Evolutionary conservation across 2,888 invertebrate genomes (phyloP).

Genomic region (Ennomos quercinarius): DNA sequence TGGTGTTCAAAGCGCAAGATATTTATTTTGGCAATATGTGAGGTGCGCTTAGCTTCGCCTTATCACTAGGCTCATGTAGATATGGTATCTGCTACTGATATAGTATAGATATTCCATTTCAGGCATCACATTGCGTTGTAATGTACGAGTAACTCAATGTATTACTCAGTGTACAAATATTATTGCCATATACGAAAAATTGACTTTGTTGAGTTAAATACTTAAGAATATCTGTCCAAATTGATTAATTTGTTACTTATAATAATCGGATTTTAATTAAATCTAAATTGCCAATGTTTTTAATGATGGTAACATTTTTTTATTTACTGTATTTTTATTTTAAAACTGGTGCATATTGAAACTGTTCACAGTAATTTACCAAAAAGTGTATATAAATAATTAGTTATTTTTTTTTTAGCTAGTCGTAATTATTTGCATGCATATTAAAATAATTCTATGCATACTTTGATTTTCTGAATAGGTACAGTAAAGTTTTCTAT

Average conservation of each 20-base stretch:
- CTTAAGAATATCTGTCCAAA: conserved; percentile 68
- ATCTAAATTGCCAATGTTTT: conserved; percentile 26
- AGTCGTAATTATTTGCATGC: conserved; percentile 50
- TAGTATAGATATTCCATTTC: conserved; percentile 59
- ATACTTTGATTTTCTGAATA: conserved; percentile 6
- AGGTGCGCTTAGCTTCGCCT: conserved; percentile 55
- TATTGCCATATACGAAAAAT: conserved; percentile 58
- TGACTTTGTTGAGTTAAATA: conserved; percentile 49
- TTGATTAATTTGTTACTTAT: conserved; percentile 26
- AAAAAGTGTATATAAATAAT: conserved; percentile 72
- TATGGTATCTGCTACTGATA: conserved; percentile 70
- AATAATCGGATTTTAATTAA: conserved; percentile 16
- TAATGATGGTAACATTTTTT: conserved; percentile 22
- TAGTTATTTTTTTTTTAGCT: conserved; percentile 61
- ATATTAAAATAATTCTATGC: conserved; percentile 16
- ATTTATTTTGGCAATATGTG: conserved; percentile 58
- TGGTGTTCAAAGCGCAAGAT: conserved; percentile 46
- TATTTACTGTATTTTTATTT: conserved; percentile 28
- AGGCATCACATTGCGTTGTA: conserved; percentile 59
- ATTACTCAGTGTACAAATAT: conserved; percentile 36
- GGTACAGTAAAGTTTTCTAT: conserved; percentile 11
- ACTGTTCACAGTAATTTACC: conserved; percentile 53
- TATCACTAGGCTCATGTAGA: conserved; percentile 63
- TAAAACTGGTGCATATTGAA: conserved; percentile 39
- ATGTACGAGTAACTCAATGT: conserved; percentile 33